Conservation (phyloP, 2,888 invertebrate species). For the Stenodema calcarata region DNA sequence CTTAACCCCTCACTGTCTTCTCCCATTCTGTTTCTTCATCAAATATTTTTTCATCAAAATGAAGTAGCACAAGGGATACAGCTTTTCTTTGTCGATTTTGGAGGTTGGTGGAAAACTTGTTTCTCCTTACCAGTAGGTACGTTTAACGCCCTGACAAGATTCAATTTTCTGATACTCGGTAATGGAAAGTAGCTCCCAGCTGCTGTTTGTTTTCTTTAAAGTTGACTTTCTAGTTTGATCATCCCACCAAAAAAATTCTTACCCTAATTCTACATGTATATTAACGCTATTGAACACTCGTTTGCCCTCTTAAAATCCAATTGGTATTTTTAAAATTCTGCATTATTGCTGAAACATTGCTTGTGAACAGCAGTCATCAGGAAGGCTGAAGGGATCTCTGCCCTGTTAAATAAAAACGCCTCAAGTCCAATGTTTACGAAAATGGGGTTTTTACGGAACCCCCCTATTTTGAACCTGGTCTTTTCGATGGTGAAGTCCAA, state of each 20-base stretch:
- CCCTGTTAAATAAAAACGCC: too few species aligned
- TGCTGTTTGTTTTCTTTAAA: not conserved
- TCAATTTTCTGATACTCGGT: slow-evolving; percentile 19
- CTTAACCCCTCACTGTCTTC: not conserved
- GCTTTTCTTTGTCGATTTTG: not conserved
- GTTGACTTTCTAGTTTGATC: not conserved
- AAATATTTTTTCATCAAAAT: not conserved
- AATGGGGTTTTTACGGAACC: too few species aligned
- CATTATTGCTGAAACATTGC: too few species aligned
- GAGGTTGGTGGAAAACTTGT: not conserved
- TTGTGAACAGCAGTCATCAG: too few species aligned
- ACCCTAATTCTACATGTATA: too few species aligned
- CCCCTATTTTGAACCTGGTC: too few species aligned
- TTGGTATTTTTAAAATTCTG: too few species aligned
- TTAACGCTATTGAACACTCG: too few species aligned
- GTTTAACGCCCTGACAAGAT: not conserved
- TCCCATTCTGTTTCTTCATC: not conserved
- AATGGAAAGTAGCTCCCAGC: not conserved
- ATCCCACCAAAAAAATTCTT: not conserved
- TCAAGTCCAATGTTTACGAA: too few species aligned
- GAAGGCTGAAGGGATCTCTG: too few species aligned
- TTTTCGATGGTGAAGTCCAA: too few species aligned
- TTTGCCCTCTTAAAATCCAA: too few species aligned
- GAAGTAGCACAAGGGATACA: not conserved
- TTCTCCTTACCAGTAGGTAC: not conserved